A percentile compares a stretch with the other conserved stretches of the same genome.
Evolutionary conservation across 2,797 vertebrate species (phyloP).

Genomic region (Siniperca scherzeri): DNA sequence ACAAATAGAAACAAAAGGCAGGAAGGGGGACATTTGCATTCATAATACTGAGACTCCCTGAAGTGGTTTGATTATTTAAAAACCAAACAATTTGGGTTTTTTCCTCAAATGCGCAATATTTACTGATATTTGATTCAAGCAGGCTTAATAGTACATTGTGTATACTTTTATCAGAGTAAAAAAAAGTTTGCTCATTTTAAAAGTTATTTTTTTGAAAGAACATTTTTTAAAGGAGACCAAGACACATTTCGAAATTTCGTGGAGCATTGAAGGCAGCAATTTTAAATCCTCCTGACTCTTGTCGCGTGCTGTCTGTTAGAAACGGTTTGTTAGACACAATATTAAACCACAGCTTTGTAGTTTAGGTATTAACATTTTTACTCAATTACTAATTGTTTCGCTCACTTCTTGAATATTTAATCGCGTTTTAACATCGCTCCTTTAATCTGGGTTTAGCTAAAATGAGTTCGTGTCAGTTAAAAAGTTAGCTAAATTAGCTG

Average conservation of each 20-base stretch:
- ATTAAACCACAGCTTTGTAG: background rate
- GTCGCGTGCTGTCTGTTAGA: background rate
- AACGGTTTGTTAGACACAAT: background rate
- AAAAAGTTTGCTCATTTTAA: background rate
- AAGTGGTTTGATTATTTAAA: no score
- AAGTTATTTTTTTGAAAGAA: no score
- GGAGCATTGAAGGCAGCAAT: conserved; percentile 33
- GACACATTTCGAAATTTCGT: background rate
- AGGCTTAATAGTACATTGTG: no score
- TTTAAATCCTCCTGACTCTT: background rate
- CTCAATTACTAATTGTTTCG: background rate
- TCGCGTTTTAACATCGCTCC: background rate
- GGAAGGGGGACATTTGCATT: no score
- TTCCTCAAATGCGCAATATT: no score
- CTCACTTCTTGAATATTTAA: background rate
- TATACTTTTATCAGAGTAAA: background rate
- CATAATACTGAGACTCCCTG: no score
- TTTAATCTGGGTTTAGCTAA: background rate
- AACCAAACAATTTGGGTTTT: no score
- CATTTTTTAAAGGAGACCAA: no score
- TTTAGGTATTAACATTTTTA: background rate
- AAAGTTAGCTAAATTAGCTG: background rate
- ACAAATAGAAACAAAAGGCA: no score
- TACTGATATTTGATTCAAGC: no score
- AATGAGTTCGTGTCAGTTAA: background rate